Base-by-base conservation (phyloP, 1,140 invertebrate genomes). In the Plectrocnemia conspersa region DNA sequence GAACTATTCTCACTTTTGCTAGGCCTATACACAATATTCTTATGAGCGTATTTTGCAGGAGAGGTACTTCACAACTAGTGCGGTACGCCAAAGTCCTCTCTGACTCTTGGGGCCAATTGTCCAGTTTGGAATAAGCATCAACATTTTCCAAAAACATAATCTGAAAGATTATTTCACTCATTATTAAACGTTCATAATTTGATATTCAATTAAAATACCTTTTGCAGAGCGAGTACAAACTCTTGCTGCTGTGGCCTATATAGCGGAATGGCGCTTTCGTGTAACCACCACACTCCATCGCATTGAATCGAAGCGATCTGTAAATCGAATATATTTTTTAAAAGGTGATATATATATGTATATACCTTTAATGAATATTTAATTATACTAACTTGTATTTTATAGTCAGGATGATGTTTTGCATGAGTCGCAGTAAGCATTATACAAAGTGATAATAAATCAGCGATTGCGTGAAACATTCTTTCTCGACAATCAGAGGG, bases 91-190 rank as follows among this genome's bases (percentile, higher is more conserved):
- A 69, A 10, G 77, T 78, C 52, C 90, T 76, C 62, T 96, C 92
- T 18, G 81, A 81, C 68, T 97, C 95, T 3, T 89, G 81, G 1
- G 93, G 94, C 93, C 93, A 98, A 68, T 89, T 93, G 70, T 98
- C 95, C 55, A 88, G 80, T 65, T 90, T 92, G 64, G 86, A 91
- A 72, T 96, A 96, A 33, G 87, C 82, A 53, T 97, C 93, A 1
- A 83, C 72, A 53, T 82, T 78, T 68, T 96, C 93, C 64, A 96
- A 76, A 42, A 96, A 82, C 63, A 95, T 76, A 45, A 94, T 77
- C 74, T 74, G 56, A 7, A 54, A 29, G n/a, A 7, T 6, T 29
- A 7, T 6, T n/a, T 29, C 6, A 29, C 27, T 7, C 6, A 29
- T n/a, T n/a, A n/a, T n/a, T n/a, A n/a, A n/a, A n/a, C n/a, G n/a